A percentile compares a stretch with the other conserved stretches of the same genome.
phyloP scores from a whole-genome alignment of 2,888 invertebrate species.

The Morpho achilles region DNA sequence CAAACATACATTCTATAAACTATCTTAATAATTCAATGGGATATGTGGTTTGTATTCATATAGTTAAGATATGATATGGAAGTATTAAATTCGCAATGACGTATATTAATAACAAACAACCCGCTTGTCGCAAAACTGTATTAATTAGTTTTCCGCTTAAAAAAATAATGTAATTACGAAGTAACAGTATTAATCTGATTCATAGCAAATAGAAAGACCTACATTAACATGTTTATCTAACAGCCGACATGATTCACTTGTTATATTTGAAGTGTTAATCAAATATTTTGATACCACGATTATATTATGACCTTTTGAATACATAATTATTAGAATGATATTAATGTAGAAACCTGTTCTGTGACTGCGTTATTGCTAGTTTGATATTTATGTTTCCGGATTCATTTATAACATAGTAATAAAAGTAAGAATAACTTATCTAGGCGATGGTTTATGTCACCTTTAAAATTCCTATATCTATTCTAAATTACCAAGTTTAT shows the following conservation, averaged over 20 bases:
- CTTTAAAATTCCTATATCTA: too few relatives aligned
- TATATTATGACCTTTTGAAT: slow-evolving; percentile 12
- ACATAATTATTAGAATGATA: slow-evolving; percentile 3
- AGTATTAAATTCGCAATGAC: too few relatives aligned
- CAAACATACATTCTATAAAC: too few relatives aligned
- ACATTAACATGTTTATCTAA: slow-evolving; percentile 21
- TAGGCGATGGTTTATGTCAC: too few relatives aligned
- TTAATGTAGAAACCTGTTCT: not conserved
- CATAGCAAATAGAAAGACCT: slow-evolving; percentile 21
- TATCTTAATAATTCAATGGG: too few relatives aligned
- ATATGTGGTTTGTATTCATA: too few relatives aligned
- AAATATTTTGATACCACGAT: slow-evolving; percentile 17
- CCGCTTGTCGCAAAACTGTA: too few relatives aligned
- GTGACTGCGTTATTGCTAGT: not conserved
- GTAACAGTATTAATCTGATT: slow-evolving; percentile 18
- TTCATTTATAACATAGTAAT: not conserved
- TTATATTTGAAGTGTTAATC: slow-evolving; percentile 21
- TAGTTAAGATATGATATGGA: too few relatives aligned
- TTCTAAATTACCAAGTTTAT: too few relatives aligned
- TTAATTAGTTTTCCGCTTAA: slow-evolving; percentile 1
- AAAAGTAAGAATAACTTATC: too few relatives aligned
- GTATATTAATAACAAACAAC: too few relatives aligned
- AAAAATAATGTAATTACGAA: not conserved
- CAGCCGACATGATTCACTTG: slow-evolving; percentile 21
- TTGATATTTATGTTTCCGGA: not conserved